Evolutionary conservation across 2,888 invertebrate species (phyloP).

Genomic region (Erebia aethiops): DNA sequence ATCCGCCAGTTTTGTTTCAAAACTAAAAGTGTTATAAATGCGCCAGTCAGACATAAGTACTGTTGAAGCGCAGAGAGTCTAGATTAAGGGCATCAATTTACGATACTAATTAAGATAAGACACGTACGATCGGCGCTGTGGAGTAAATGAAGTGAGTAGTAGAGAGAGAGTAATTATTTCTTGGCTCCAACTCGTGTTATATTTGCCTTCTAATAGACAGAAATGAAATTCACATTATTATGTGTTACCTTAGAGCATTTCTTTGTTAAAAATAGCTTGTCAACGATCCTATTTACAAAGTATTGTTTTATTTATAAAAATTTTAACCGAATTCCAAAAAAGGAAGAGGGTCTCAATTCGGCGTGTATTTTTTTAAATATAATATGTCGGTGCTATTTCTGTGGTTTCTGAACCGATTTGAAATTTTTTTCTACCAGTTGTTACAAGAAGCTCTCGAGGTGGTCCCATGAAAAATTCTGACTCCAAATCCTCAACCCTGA

Average conservation of each 20-base stretch:
- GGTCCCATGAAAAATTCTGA: no score
- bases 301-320: no score
- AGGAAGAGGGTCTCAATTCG: no score
- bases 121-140: conserved; percentile 34
- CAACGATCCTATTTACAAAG: background rate
- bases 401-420: no score
- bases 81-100: conserved; percentile 41
- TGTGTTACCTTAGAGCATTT: background rate
- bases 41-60: conserved; percentile 29
- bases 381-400: no score
- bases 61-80: conserved; percentile 36
- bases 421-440: no score
- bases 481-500: no score
- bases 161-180: conserved; percentile 19
- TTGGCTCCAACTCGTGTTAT: background rate
- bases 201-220: background rate
- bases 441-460: no score
- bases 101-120: conserved; percentile 40
- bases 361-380: no score
- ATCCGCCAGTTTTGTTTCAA: background rate
- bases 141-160: conserved; percentile 23
- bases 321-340: no score
- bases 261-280: no score
- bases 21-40: conserved; percentile 3
- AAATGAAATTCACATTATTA: background rate